Percentiles rank a stretch among this genome's conserved stretches.
These are phyloP conservation scores for Lipophrys pholis DNA, from an alignment of 2,113 vertebrate genomes.

Conservation along the genomic window DNA sequence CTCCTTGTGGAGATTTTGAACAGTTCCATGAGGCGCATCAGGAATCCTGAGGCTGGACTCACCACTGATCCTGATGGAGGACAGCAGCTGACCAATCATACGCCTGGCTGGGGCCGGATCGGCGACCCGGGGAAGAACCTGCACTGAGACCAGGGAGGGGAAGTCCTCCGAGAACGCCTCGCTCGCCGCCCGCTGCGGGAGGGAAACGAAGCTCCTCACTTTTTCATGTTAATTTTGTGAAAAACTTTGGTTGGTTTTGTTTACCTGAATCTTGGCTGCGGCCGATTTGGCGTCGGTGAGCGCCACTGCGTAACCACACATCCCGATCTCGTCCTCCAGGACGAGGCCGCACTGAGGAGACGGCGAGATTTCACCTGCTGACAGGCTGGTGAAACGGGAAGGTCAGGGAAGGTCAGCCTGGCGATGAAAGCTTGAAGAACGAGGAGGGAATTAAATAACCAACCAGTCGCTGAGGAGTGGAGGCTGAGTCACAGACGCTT, in stretches of 20 bases:
- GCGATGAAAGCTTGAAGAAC: neutral
- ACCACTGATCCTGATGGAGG: constrained; percentile 93
- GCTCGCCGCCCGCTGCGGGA: constrained; percentile 57
- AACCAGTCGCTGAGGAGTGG: constrained; percentile 89
- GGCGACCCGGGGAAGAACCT: constrained; percentile 92
- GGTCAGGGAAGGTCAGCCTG: neutral
- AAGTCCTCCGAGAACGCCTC: constrained; percentile 89
- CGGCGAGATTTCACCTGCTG: constrained; percentile 87
- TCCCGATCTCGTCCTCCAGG: constrained; percentile 91
- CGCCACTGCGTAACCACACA: constrained; percentile 94
- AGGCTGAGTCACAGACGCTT: constrained; percentile 80
- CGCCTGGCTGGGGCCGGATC: constrained; percentile 92
- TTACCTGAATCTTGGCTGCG: constrained; percentile 90
- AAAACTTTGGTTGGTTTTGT: constrained; percentile 65
- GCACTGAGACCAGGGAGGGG: constrained; percentile 91
- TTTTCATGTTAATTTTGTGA: neutral
- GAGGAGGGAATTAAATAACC: too few species aligned
- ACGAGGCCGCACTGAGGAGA: constrained; percentile 91
- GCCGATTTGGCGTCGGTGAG: constrained; percentile 90
- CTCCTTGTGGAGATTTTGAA: constrained; percentile 20
- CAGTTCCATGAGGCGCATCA: too few species aligned
- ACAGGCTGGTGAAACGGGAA: constrained; percentile 81
- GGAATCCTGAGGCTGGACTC: constrained; percentile 64
- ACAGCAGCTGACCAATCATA: constrained; percentile 92
- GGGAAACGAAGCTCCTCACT: neutral